These are phyloP conservation scores for Rotaria magnacalcarata DNA, from an alignment of 2,888 invertebrate genomes.

Conservation along the genomic window DNA sequence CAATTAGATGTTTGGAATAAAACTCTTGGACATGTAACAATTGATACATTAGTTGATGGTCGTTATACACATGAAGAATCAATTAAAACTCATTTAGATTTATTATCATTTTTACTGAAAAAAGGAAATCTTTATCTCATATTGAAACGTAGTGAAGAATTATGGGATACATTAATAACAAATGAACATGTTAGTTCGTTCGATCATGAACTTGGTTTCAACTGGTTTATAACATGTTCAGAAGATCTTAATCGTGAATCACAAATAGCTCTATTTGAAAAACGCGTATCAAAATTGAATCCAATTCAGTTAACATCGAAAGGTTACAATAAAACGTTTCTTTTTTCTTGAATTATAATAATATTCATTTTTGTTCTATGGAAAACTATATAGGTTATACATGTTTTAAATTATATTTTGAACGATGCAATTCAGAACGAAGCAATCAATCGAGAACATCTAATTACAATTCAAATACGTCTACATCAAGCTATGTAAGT, in stretches of 20 bases:
- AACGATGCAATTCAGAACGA: conserved; percentile 37
- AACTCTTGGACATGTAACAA: conserved; percentile 49
- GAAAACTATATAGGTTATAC: conserved; percentile 53
- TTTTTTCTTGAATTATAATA: not conserved
- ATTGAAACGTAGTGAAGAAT: conserved; percentile 59
- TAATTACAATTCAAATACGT: not conserved
- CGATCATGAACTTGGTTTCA: conserved; percentile 61
- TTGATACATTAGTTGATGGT: conserved; percentile 58
- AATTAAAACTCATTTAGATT: conserved; percentile 59
- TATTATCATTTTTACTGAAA: conserved; percentile 61
- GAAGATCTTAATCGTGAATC: conserved; percentile 60
- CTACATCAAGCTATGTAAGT: not conserved
- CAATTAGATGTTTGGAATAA: conserved; percentile 39
- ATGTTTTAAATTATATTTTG: conserved; percentile 59
- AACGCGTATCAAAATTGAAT: conserved; percentile 60
- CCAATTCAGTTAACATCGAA: conserved; percentile 57
- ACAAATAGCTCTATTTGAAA: conserved; percentile 59
- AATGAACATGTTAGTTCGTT: conserved; percentile 59
- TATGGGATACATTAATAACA: conserved; percentile 61
- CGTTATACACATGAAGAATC: conserved; percentile 60
- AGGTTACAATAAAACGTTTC: conserved; percentile 50
- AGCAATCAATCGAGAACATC: conserved; percentile 43
- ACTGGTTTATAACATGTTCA: conserved; percentile 61
- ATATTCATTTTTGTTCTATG: not conserved
- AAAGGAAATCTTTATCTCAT: conserved; percentile 61